phyloP scores from a whole-genome alignment of 1,140 invertebrate species.

The Zaprionus lachaisei region DNA sequence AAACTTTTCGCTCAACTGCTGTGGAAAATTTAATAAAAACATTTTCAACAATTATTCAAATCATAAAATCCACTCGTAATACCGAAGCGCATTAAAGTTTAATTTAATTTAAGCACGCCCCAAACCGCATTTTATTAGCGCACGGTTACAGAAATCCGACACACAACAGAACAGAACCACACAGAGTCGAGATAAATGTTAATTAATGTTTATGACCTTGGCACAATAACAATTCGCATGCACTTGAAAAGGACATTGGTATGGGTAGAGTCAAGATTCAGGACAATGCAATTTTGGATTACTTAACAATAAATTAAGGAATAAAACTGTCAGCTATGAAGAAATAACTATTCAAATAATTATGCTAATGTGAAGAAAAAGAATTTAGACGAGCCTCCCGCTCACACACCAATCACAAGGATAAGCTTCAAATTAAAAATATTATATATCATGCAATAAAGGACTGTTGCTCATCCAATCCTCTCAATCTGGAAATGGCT shows the following conservation, averaged over 20 bases:
- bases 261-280: not conserved
- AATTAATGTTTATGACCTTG: not conserved
- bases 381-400: constrained; percentile 97
- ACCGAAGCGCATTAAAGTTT: constrained; percentile 1
- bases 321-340: too few species aligned
- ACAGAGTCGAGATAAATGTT: constrained; percentile 3
- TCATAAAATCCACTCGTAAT: constrained; percentile 8
- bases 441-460: too few species aligned
- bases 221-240: not conserved
- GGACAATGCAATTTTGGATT: too few species aligned
- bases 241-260: not conserved
- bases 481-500: constrained; percentile 62
- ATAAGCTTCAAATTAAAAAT: constrained; percentile 97
- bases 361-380: too few species aligned
- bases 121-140: not conserved
- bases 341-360: too few species aligned
- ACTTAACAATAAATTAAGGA: too few species aligned
- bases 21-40: constrained; percentile 37
- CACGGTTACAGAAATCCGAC: not conserved
- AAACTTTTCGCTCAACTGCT: constrained; percentile 22
- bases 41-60: constrained; percentile 35
- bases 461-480: constrained; percentile 33
- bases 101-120: constrained; percentile 11
- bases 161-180: not conserved
- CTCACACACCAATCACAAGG: constrained; percentile 98